Percentiles rank a stretch among this genome's conserved stretches.
Conservation (phyloP, 53 echinoderm and acorn worm species). For the Astropecten irregularis region DNA sequence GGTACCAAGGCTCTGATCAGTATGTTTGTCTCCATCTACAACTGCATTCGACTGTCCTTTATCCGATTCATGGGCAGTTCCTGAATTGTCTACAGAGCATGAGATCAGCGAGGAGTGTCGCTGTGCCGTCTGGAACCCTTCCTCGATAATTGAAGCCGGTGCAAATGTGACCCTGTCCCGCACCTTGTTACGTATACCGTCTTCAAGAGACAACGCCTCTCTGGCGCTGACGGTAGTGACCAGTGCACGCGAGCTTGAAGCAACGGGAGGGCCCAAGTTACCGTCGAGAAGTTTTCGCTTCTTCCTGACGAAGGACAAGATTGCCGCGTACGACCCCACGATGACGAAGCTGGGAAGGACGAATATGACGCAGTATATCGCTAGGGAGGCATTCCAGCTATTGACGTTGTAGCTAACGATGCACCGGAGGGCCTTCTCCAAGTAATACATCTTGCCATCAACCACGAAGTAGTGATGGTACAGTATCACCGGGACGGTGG, state of each 20-base stretch:
- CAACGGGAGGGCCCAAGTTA: no score
- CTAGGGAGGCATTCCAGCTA: neutral
- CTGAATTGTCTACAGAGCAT: neutral
- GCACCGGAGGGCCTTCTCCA: conserved; percentile 46
- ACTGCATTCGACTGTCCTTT: neutral
- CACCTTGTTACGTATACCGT: neutral
- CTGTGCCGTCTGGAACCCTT: neutral
- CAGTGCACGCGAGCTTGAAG: no score
- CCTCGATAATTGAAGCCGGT: neutral
- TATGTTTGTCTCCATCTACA: no score
- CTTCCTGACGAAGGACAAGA: conserved; percentile 37
- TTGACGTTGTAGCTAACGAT: neutral
- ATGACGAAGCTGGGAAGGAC: conserved; percentile 49
- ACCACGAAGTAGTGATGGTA: conserved; percentile 48
- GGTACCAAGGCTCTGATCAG: no score
- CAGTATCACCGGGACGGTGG: neutral
- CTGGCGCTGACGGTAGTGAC: neutral
- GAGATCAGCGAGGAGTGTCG: neutral
- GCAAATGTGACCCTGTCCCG: neutral
- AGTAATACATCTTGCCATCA: conserved; percentile 11
- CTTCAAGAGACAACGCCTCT: neutral
- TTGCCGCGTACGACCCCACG: conserved; percentile 42
- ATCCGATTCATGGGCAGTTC: neutral
- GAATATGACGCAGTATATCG: conserved; percentile 36
- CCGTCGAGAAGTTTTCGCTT: conserved; percentile 1